Base-by-base conservation (phyloP, 2,797 vertebrate species). In the Leucoraja ocellata region DNA sequence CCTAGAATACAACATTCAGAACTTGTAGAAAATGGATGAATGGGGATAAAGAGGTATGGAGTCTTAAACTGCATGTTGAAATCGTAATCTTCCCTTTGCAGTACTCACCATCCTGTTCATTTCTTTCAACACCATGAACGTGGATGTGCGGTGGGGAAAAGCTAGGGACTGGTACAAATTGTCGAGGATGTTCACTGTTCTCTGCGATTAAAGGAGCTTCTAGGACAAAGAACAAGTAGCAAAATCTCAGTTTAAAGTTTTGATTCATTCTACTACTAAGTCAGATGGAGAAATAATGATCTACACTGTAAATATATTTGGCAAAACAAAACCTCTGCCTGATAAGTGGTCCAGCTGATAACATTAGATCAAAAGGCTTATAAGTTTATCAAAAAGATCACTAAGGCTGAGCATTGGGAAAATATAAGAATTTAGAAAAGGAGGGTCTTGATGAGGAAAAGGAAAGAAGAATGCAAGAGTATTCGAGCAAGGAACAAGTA, bases 151-250 rank as follows among this genome's bases (percentile, higher is more conserved):
- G 96, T 0, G 96, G 96, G 0, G 96, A 96, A 2, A 96, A 96
- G 13, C 94, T 14, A 0, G 98, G 98, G 36, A 96, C 93, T 0
- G 98, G 98, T 0, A 95, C 97, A 0, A 93, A 94, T 94, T 94
- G 94, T 77, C 97, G 96, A 93, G 98, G 98, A 28, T 93, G 84
- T 90, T 88, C 73, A 81, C 84, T 94, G 10, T 93, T 73, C 32
- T 93, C 91, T 81, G 25, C 16, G 0, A 94, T 95, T 65, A 58
- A 74, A 81, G 93, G 74, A 93, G 74, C 93, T 93, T 46, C 93
- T 80, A 76, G 93, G 80, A 71, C 93, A 84, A 46, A 6, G 93
- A 71, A 78, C 46, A 2, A 23, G 39, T 73, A 91, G 74, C 39
- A 76, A 25, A 54, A 74, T 54, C 68, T 73, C 58, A 28, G 90